These are phyloP conservation scores for Aleiodes testaceus DNA, from an alignment of 2,888 invertebrate genomes.

Conservation along the genomic window DNA sequence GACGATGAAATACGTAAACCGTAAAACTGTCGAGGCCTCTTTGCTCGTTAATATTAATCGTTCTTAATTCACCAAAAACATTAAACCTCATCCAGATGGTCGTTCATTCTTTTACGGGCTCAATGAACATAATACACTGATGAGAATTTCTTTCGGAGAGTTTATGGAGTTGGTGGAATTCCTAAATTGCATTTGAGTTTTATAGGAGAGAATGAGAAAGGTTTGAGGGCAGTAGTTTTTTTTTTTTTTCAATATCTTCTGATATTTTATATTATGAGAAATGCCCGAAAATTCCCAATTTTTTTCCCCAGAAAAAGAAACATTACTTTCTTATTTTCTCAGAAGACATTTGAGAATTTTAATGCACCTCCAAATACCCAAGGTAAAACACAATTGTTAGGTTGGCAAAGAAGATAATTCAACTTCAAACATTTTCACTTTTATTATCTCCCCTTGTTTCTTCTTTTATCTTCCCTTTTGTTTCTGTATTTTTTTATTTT, in stretches of 20 bases:
- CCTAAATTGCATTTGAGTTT: background rate
- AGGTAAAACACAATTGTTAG: no score
- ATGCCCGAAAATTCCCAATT: no score
- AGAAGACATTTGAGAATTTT: no score
- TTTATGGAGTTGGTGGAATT: no score
- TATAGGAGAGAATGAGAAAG: background rate
- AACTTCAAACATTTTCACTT: conserved; percentile 22
- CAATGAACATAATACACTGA: background rate
- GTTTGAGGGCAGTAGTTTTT: background rate
- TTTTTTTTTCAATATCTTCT: no score
- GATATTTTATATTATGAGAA: no score
- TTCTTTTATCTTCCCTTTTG: background rate
- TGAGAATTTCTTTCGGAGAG: no score
- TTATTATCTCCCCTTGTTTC: conserved; percentile 8
- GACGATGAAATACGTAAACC: conserved; percentile 58
- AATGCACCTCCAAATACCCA: no score
- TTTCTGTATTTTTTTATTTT: background rate
- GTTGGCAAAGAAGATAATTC: conserved; percentile 2
- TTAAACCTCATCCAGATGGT: conserved; percentile 23
- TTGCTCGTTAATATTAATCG: conserved; percentile 11
- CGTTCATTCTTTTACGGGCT: conserved; percentile 40
- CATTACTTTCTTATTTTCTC: no score
- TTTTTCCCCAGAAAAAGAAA: no score
- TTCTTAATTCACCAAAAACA: conserved; percentile 32
- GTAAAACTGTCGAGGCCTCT: conserved; percentile 49